Percentiles rank a stretch among this genome's conserved stretches.
phyloP scores from a whole-genome alignment of 2,888 invertebrate species.

The Rotaria sp. region DNA sequence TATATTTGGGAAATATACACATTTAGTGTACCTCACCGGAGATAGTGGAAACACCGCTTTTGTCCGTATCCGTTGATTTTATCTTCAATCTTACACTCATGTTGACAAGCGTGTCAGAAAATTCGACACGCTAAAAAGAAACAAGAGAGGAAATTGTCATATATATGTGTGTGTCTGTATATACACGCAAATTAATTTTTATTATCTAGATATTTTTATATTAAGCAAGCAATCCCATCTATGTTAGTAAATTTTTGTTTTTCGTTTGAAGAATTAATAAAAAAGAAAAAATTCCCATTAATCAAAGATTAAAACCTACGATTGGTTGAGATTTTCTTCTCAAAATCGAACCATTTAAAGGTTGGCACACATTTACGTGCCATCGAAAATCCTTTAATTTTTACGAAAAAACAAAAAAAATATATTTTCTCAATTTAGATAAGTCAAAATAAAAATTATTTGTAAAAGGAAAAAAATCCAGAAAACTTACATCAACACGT shows the following conservation, averaged over 20 bases:
- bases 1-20: background rate
- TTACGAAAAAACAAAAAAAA: background rate
- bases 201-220: background rate
- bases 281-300: background rate
- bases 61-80: background rate
- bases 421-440: background rate
- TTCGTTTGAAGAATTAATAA: background rate
- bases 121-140: conserved; percentile 27
- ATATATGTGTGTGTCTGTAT: background rate
- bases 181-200: background rate
- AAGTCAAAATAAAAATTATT: background rate
- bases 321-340: background rate
- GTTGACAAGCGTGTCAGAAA: conserved; percentile 11
- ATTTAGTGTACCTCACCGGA: conserved; percentile 14
- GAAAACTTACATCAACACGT: conserved; percentile 13
- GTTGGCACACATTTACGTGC: conserved; percentile 27
- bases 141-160: background rate
- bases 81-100: conserved; percentile 16
- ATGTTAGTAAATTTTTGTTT: background rate
- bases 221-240: background rate
- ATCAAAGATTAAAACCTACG: background rate
- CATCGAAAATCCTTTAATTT: conserved; percentile 3
- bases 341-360: conserved; percentile 8
- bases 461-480: background rate
- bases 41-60: background rate